These are phyloP conservation scores for Aphidius gifuensis DNA, from an alignment of 1,140 invertebrate species.

Conservation along the genomic window DNA sequence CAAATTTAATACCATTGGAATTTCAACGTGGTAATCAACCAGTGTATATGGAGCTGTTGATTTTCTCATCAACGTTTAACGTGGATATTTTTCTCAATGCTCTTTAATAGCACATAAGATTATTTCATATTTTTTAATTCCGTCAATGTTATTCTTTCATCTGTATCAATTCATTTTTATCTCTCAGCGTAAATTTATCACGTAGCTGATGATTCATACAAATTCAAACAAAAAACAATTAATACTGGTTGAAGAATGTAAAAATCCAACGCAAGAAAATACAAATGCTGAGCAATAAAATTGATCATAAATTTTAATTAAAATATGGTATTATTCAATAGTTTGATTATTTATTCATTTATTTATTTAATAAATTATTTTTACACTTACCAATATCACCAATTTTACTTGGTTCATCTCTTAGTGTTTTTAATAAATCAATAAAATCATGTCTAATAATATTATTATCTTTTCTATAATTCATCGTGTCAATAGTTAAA, in stretches of 20 bases:
- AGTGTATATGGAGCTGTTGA: slow-evolving; percentile 37
- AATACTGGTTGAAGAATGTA: slow-evolving; percentile 65
- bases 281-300: slow-evolving; percentile 61
- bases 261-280: slow-evolving; percentile 67
- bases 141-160: slow-evolving; percentile 50
- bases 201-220: slow-evolving; percentile 54
- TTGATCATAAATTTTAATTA: slow-evolving; percentile 17
- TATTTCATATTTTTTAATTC: slow-evolving; percentile 49
- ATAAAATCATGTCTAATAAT: slow-evolving; percentile 57
- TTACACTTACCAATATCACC: slow-evolving; percentile 28
- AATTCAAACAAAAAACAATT: slow-evolving; percentile 61
- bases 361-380: too few species aligned
- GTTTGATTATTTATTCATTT: too few species aligned
- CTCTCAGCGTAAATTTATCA: slow-evolving; percentile 21
- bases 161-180: slow-evolving; percentile 35
- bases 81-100: slow-evolving; percentile 50
- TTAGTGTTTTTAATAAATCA: slow-evolving; percentile 56
- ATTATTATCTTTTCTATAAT: slow-evolving; percentile 53
- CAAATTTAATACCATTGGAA: slow-evolving; percentile 30
- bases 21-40: slow-evolving; percentile 32
- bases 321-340: too few species aligned
- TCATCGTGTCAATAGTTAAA: slow-evolving; percentile 56
- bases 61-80: slow-evolving; percentile 35
- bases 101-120: slow-evolving; percentile 46
- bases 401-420: slow-evolving; percentile 47